Evolutionary conservation across 2,888 invertebrate genomes (phyloP).

Genomic region (Drosophila gaucha): DNA sequence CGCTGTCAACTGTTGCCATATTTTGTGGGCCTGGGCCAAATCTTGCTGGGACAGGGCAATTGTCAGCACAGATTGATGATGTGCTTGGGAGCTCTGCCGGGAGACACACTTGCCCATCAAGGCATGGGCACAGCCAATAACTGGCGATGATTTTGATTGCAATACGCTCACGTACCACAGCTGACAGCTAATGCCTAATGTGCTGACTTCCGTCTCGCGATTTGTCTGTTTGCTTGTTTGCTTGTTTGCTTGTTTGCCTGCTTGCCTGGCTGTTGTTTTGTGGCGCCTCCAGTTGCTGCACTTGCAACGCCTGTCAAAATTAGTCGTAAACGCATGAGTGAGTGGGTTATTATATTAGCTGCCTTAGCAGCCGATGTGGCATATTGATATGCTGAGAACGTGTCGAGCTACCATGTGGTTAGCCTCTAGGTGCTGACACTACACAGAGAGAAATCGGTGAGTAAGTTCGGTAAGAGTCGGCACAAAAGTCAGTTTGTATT

Average conservation of each 20-base stretch:
- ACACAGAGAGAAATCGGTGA: constrained; percentile 21
- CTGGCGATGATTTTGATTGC: constrained; percentile 25
- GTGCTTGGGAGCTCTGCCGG: constrained; percentile 75
- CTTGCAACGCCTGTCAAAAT: constrained; percentile 38
- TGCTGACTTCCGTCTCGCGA: constrained; percentile 13
- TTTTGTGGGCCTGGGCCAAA: constrained; percentile 76
- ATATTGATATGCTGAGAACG: constrained; percentile 69
- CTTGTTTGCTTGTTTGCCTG: background rate
- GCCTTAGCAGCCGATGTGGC: constrained; percentile 23
- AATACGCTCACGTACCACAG: constrained; percentile 26
- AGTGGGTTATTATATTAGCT: constrained; percentile 61
- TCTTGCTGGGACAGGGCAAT: constrained; percentile 82
- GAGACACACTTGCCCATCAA: constrained; percentile 85
- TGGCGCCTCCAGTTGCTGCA: too few species aligned
- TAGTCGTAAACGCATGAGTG: constrained; percentile 57
- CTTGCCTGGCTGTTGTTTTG: background rate
- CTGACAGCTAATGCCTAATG: constrained; percentile 49
- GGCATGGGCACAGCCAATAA: constrained; percentile 22
- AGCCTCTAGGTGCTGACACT: background rate
- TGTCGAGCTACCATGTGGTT: constrained; percentile 47
- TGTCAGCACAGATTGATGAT: constrained; percentile 81
- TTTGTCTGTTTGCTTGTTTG: background rate
- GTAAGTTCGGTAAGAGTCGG: background rate
- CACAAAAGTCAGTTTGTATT: background rate
- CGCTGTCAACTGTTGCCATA: constrained; percentile 72